phyloP scores from a whole-genome alignment of 2,888 invertebrate genomes.

The Nycteola revayana region DNA sequence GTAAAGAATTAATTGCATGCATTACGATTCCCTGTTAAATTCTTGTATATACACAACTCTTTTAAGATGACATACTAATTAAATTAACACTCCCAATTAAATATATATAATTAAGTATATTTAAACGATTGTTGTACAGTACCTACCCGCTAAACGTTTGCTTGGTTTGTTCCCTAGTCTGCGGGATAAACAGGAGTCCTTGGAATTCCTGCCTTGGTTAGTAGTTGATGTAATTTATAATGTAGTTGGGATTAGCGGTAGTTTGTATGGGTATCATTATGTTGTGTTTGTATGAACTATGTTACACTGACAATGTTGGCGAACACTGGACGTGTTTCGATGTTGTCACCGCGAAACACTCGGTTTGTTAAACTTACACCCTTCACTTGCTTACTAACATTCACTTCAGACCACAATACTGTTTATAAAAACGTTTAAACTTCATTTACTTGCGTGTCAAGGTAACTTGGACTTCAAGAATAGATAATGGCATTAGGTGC shows the following conservation, averaged over 20 bases:
- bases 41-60: too few relatives aligned
- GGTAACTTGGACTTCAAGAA: conserved; percentile 80
- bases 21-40: too few relatives aligned
- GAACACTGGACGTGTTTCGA: conserved; percentile 32
- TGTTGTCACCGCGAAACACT: conserved; percentile 32
- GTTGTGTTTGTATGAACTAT: conserved; percentile 32
- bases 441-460: conserved; percentile 46
- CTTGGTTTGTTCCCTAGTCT: conserved; percentile 85
- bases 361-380: conserved; percentile 38
- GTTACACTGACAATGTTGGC: conserved; percentile 24
- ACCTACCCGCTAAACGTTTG: conserved; percentile 54
- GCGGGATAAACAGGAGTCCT: conserved; percentile 89
- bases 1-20: too few relatives aligned
- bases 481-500: conserved; percentile 77
- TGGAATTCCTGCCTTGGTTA: conserved; percentile 92
- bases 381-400: conserved; percentile 72
- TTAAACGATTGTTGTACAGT: conserved; percentile 30
- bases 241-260: conserved; percentile 48
- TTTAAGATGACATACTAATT: background rate
- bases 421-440: conserved; percentile 42
- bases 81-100: background rate
- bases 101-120: conserved; percentile 1
- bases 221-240: conserved; percentile 80
- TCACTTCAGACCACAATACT: conserved; percentile 57
- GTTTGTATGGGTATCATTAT: conserved; percentile 37